These are phyloP conservation scores for Microtus richardsoni DNA, from an alignment of 2,113 vertebrate species.

Conservation along the genomic window DNA sequence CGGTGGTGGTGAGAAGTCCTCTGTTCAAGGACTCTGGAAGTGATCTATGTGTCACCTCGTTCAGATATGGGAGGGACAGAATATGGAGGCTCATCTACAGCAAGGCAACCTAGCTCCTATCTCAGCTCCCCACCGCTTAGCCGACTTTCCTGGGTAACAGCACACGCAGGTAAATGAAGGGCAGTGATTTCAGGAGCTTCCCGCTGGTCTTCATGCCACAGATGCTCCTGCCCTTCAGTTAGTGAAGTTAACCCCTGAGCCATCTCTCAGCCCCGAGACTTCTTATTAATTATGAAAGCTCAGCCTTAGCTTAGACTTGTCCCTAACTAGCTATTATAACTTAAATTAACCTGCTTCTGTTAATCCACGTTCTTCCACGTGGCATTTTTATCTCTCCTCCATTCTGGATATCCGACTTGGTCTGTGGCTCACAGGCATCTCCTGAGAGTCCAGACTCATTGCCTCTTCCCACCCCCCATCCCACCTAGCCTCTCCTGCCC, in stretches of 20 bases:
- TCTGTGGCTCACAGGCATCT: not conserved
- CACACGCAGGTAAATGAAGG: not conserved
- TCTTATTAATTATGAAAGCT: not conserved
- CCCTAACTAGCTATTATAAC: not conserved
- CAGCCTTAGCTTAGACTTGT: not conserved
- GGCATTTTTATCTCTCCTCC: not conserved
- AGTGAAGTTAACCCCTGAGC: not conserved
- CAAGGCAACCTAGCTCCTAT: not conserved
- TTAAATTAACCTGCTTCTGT: not conserved
- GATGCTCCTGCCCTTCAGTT: not conserved
- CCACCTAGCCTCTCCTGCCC: not conserved
- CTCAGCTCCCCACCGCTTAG: not conserved
- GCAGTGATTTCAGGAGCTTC: not conserved
- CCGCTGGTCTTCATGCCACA: not conserved
- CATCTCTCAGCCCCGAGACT: not conserved
- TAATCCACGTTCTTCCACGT: not conserved
- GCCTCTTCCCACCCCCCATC: not conserved
- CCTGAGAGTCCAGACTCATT: too few species aligned
- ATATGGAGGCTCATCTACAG: not conserved
- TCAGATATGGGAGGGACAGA: not conserved
- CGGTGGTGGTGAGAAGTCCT: not conserved
- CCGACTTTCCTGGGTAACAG: not conserved
- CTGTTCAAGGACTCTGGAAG: not conserved
- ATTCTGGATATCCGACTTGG: not conserved
- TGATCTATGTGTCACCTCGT: not conserved